Conservation (phyloP, 35 echinoderm and acorn worm genomes). For the Patiria miniata region DNA sequence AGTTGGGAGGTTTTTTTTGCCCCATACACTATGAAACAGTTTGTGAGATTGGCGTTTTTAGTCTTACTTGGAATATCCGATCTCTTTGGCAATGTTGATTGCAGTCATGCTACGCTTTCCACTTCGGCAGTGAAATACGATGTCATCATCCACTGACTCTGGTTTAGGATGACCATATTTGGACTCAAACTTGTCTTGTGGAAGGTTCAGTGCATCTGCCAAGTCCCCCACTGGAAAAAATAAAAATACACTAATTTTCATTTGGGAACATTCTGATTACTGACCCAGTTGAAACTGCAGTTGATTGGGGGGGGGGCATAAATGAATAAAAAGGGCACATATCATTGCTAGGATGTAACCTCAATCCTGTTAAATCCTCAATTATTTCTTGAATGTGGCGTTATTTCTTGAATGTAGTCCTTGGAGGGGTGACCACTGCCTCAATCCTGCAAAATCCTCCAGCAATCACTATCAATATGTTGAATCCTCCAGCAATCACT, state of each 20-base stretch:
- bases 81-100: slow-evolving; percentile 19
- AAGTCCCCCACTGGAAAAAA: slow-evolving; percentile 54
- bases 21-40: too few relatives aligned
- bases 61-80: slow-evolving; percentile 43
- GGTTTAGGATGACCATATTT: slow-evolving; percentile 34
- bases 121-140: slow-evolving; percentile 56
- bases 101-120: slow-evolving; percentile 46
- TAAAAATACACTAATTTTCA: background rate
- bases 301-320: background rate
- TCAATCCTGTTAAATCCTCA: too few relatives aligned
- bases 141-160: slow-evolving; percentile 22
- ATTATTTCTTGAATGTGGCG: too few relatives aligned
- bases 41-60: too few relatives aligned
- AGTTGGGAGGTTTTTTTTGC: too few relatives aligned
- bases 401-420: too few relatives aligned
- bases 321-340: background rate
- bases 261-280: background rate
- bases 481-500: too few relatives aligned
- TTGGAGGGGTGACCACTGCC: too few relatives aligned
- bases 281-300: background rate
- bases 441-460: too few relatives aligned
- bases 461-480: too few relatives aligned
- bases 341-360: too few relatives aligned
- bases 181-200: slow-evolving; percentile 24
- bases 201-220: slow-evolving; percentile 27